Evolutionary conservation across 2,113 vertebrate genomes (phyloP), one percentile per base, ranked within the genome.

Genomic region (Phylloscopus whistleri): DNA sequence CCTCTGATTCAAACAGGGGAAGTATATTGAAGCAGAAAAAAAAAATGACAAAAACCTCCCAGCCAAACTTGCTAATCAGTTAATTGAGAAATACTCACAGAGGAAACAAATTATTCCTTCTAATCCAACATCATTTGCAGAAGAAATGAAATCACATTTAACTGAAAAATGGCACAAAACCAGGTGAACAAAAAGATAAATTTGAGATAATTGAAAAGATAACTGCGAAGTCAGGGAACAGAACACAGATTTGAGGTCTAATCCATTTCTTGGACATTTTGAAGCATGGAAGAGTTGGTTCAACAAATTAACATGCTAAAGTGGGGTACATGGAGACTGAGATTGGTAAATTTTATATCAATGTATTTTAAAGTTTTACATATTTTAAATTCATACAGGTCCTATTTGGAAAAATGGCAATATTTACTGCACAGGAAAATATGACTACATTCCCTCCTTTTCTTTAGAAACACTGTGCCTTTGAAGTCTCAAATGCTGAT

Each of bases 91-190:
- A 83, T 86, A 72, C 16, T 91, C 43, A 44, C 49, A 55, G 6
- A 94, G 44, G 67, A 88, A 92, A 88, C 31, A 85, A 82, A 90
- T 55, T 4, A 64, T 24, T 48, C 13, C 24, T 79, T 43, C 83
- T 83, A 95, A 90, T 76, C 66, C 83, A 83, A 92, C 44, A 68
- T 46, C 24, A 93, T 79, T 91, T 85, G 28, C 59, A 77, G 72
- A 83, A 92, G 59, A 93, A 93, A 79, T 76, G 14, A 85, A 85
- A 80, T 48, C 30, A 44, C 24, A 73, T 85, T 90, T 73, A 88
- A 63, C 53, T 56, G 70, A 80, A 62, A 69, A 93, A 46, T 51
- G 21, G 31, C 49, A 64, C 21, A 88, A 82, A 93, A 92, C 9
- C 53, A 79, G 44, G 48, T 87, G 89, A 91, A 73, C 26, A 77